Base-by-base conservation (phyloP, 2,113 vertebrate species). In the Chelonoidis abingdonii region DNA sequence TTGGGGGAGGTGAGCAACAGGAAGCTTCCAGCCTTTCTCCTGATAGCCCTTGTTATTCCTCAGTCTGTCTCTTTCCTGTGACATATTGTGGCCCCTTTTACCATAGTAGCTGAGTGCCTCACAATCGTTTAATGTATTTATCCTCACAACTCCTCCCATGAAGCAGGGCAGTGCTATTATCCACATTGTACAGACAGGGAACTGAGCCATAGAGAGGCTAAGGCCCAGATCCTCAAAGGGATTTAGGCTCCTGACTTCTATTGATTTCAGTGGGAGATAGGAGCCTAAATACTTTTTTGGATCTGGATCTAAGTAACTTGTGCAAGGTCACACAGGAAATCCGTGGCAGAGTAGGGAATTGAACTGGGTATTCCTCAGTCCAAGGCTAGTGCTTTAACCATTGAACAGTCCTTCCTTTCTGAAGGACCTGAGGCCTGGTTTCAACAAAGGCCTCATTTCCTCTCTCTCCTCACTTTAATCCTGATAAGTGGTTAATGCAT, bases 401-500 rank as follows among this genome's bases (percentile, higher is more conserved):
- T 8, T 2, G n/a, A 44, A 4, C 14, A 59, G 4, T 4, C 80
- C 88, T 47, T 10, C 29, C 76, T 76, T 38, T 72, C 50, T 50
- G 52, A 50, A 27, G 59, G 83, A 35, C 31, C 31, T 16, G n/a
- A 56, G 47, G 22, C 1, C 52, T 76, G 49, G 10, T 12, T 52
- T 31, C 65, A 5, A 44, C 41, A 22, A 1, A 8, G 38, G 5
- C 47, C 4, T 87, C 35, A 1, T 57, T 57, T 53, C 84, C 44
- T n/a, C 31, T 80, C 57, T 0, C 7, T 84, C 53, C 76, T 84
- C 44, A 1, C 69, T 57, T 82, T 47, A 78, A 29, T 75, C 49
- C 16, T 10, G 2, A 13, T 6, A 13, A 12, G 0, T 50, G 81
- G 56, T 38, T 0, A 0, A 11, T 4, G 16, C 8, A 1, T 27